Base-by-base conservation (phyloP, 2,113 vertebrate species). In the Neolamprologus longior region DNA sequence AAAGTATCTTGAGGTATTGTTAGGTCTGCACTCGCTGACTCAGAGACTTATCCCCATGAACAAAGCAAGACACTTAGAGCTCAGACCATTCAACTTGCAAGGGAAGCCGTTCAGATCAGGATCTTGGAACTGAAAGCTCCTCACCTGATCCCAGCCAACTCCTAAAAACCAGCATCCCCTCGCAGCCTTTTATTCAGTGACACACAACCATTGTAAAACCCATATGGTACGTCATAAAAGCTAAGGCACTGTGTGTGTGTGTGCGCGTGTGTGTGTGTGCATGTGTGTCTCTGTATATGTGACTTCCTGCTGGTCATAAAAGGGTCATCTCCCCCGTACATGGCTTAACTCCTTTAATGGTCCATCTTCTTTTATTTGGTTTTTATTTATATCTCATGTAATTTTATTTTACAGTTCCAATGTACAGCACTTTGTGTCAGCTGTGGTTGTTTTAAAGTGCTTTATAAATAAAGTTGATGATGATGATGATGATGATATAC, bases 81-180 rank as follows among this genome's bases (percentile, higher is more conserved):
- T 58, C 57, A 58, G 57, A 31, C 5, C 8, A 58, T 58, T 58
- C 14, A 31, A 31, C 57, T 58, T 58, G 8, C 57, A 58, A 9
- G 26, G 26, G 57, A 58, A 58, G 57, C 26, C 5, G 0, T 0
- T 61, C 14, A 0, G 26, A 61, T 31, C 57, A 61, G 1, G 57
- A 31, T 61, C 57, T 31, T 61, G 26, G 14, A 61, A 31, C 57
- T 61, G 57, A 61, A 61, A 61, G 57, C 5, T 61, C 26, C 57
- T 61, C 57, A 4, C 14, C 57, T 31, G 57, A 61, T 17, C 57
- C 14, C 3, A 31, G 57, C 57, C 26, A 61, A 31, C 26, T 61
- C 8, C 15, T 17, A 61, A 61, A 61, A 31, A 31, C 26, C 26
- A 61, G 57, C 14, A 4, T 31, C 57, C 57, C 26, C 57, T 61